A percentile compares a stretch with the other conserved stretches of the same genome.
Evolutionary conservation across 1,140 invertebrate species (phyloP).

Genomic region (Leptestheria dahalacensis): DNA sequence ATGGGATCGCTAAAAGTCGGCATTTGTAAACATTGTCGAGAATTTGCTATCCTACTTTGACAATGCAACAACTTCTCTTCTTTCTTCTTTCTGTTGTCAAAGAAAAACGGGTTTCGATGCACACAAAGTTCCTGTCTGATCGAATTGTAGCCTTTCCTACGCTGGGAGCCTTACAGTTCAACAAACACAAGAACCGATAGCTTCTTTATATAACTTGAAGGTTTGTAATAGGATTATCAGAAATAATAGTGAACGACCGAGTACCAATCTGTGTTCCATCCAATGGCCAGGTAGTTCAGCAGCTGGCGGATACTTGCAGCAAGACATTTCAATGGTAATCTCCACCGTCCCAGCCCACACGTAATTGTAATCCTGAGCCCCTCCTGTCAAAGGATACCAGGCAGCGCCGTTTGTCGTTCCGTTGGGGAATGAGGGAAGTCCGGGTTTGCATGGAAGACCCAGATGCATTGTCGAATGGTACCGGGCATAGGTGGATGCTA

Average conservation of each 20-base stretch:
- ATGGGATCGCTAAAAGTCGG: too few species aligned
- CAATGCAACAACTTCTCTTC: too few species aligned
- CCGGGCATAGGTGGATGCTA: slow-evolving; percentile 73
- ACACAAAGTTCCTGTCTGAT: too few species aligned
- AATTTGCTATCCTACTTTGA: too few species aligned
- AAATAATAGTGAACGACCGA: slow-evolving; percentile 21
- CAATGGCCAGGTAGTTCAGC: slow-evolving; percentile 37
- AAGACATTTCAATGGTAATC: slow-evolving; percentile 47
- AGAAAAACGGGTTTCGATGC: too few species aligned
- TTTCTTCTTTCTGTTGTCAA: too few species aligned
- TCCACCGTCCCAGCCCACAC: slow-evolving; percentile 46
- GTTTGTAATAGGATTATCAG: too few species aligned
- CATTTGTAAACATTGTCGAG: too few species aligned
- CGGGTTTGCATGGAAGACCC: slow-evolving; percentile 59
- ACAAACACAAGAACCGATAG: too few species aligned
- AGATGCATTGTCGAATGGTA: slow-evolving; percentile 74
- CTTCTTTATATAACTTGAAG: too few species aligned
- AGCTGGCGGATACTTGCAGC: slow-evolving; percentile 40
- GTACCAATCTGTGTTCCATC: slow-evolving; percentile 38
- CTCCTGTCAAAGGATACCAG: slow-evolving; percentile 69
- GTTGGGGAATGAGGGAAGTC: slow-evolving; percentile 54
- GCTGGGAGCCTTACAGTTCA: too few species aligned
- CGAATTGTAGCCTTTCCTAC: too few species aligned
- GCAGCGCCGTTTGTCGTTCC: slow-evolving; percentile 85
- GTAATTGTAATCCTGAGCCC: slow-evolving; percentile 55